Percentiles rank a stretch among this genome's conserved stretches.
Conservation (phyloP, 2,797 vertebrate genomes). For the Megaceryle alcyon region DNA sequence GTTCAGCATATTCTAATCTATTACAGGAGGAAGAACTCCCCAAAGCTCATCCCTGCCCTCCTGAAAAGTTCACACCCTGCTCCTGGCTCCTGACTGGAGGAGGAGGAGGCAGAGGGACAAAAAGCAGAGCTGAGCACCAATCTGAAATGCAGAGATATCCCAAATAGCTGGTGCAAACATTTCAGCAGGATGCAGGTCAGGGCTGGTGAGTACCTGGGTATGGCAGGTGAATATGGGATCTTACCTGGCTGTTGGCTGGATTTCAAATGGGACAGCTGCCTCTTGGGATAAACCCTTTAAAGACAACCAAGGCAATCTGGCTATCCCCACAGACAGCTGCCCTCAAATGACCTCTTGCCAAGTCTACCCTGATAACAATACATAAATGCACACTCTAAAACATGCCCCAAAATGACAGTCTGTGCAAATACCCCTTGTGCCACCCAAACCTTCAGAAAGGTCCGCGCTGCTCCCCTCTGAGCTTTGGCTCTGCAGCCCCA, state of each 20-base stretch:
- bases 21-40: not conserved
- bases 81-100: not conserved
- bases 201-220: not conserved
- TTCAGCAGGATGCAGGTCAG: not conserved
- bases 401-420: not conserved
- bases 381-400: not conserved
- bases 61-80: not conserved
- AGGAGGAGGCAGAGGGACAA: not conserved
- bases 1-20: constrained; percentile 61
- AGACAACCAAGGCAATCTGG: constrained; percentile 48
- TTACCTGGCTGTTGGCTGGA: constrained; percentile 13
- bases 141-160: rapidly evolving
- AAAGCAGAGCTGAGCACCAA: not conserved
- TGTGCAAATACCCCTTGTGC: not conserved
- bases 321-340: not conserved
- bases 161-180: rapidly evolving
- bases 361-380: rapidly evolving
- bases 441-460: not conserved
- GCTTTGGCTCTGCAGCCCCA: not conserved
- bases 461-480: rapidly evolving
- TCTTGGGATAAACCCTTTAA: constrained; percentile 62
- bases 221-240: not conserved
- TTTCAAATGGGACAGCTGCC: constrained; percentile 38
- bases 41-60: not conserved
- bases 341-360: not conserved